phyloP scores from a whole-genome alignment of 2,113 vertebrate species.

The Leptodactylus fuscus region DNA sequence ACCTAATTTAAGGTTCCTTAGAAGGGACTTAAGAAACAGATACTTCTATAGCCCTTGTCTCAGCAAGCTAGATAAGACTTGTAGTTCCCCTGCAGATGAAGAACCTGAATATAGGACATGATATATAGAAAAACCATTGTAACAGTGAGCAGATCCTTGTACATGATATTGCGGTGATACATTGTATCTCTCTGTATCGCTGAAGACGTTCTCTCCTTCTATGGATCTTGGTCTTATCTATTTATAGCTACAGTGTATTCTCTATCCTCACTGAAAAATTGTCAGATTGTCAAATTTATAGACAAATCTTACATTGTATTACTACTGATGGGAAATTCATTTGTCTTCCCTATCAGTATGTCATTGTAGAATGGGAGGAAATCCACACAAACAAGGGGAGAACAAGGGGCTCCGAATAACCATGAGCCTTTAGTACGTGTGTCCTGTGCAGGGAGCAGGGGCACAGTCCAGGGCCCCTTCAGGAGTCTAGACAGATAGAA shows the following conservation, averaged over 20 bases:
- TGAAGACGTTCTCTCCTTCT: not conserved
- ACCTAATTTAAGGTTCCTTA: conserved; percentile 48
- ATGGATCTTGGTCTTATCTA: not conserved
- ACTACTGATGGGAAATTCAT: too few species aligned
- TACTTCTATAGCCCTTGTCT: not conserved
- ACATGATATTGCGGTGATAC: not conserved
- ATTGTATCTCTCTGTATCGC: not conserved
- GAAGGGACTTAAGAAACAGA: not conserved
- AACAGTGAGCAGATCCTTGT: not conserved
- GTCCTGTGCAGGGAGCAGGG: too few species aligned
- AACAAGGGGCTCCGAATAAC: too few species aligned
- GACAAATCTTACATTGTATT: too few species aligned
- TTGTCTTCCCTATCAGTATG: too few species aligned
- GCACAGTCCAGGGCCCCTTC: too few species aligned
- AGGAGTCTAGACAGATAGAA: too few species aligned
- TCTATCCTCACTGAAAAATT: not conserved
- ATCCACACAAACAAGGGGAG: too few species aligned
- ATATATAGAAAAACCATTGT: too few species aligned
- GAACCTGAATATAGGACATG: not conserved
- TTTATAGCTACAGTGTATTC: not conserved
- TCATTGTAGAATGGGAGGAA: too few species aligned
- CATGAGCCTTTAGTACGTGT: too few species aligned
- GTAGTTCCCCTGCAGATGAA: not conserved
- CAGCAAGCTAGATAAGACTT: not conserved
- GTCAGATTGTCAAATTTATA: too few species aligned